Conservation (phyloP, 2,113 vertebrate species). For the Orcinus orca region DNA sequence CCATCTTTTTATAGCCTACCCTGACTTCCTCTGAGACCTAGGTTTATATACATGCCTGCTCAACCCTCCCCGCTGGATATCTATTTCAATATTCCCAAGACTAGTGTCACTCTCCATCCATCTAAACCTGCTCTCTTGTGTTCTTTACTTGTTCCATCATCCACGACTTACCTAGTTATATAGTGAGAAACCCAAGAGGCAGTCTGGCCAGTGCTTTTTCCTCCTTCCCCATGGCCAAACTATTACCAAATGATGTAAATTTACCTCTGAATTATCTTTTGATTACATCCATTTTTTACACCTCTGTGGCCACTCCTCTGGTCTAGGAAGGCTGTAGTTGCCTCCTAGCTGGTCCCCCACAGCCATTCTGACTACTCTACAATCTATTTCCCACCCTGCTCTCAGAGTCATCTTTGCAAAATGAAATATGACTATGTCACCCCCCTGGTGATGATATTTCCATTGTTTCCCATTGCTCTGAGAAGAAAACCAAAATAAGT, state of each 20-base stretch:
- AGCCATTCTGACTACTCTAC: not conserved
- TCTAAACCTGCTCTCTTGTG: not conserved
- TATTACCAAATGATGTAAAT: not conserved
- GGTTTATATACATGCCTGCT: not conserved
- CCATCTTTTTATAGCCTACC: not conserved
- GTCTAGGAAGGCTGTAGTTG: not conserved
- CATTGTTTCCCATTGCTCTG: not conserved
- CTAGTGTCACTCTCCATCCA: not conserved
- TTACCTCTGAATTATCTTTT: not conserved
- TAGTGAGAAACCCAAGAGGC: not conserved
- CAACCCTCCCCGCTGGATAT: not conserved
- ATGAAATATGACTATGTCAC: not conserved
- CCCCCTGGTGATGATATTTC: not conserved
- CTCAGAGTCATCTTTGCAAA: not conserved
- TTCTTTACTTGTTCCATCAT: not conserved
- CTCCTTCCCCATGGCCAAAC: not conserved
- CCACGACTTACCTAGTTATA: not conserved
- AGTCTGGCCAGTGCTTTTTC: not conserved
- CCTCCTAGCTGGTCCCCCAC: not conserved
- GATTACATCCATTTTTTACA: not conserved
- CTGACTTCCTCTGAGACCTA: not conserved
- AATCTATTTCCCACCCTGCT: not conserved
- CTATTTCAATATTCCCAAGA: not conserved
- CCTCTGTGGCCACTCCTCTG: not conserved
- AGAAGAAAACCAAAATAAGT: constrained; percentile 22